Evolutionary conservation across 2,888 invertebrate species (phyloP), one percentile per base, ranked within the genome.

Genomic region (Machimus rusticus): DNA sequence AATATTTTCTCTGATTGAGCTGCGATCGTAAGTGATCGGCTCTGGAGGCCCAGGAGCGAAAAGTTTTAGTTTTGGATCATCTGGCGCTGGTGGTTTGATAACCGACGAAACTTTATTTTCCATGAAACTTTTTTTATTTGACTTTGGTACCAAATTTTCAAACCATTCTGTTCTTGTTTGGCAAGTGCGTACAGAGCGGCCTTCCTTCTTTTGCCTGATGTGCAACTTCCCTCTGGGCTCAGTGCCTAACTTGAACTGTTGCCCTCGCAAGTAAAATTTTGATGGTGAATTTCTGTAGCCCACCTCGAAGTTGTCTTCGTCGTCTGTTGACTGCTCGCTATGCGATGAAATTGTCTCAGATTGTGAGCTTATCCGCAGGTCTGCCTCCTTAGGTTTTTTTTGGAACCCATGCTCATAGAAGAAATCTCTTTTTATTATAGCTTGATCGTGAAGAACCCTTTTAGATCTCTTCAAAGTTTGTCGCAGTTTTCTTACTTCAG

Each of bases 101-200:
- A 91, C 5, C 90, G 28, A 91, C 90, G 8, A 89, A 87, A 74
- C 74, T 85, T 88, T 91, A 90, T 1, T 91, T 81, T 23, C 88
- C 87, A 91, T 91, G 78, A 91, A 86, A 86, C 90, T 90, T 4
- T 91, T 89, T 23, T 89, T 89, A 43, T 90, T 90, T 79, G 90
- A 90, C 55, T 90, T 90, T 0, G 91, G 91, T 8, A 90, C 91
- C 87, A 92, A 78, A 84, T 91, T 90, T 9, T 90, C 90, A n/a
- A 92, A 90, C 93, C 92, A 92, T 88, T 92, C 90, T 9, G 91
- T 90, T 16, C 92, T 90, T 0, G 91, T 92, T 2, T 90, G 90
- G 34, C 92, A 92, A 0, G 91, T 90, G 81, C 91, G 91, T 12
- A 90, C 89, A 1, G 90, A 90, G 1, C 90, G 90, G 14, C 90